Conservation (phyloP, 2,797 vertebrate genomes). For the Oceanodroma leucorhoa region DNA sequence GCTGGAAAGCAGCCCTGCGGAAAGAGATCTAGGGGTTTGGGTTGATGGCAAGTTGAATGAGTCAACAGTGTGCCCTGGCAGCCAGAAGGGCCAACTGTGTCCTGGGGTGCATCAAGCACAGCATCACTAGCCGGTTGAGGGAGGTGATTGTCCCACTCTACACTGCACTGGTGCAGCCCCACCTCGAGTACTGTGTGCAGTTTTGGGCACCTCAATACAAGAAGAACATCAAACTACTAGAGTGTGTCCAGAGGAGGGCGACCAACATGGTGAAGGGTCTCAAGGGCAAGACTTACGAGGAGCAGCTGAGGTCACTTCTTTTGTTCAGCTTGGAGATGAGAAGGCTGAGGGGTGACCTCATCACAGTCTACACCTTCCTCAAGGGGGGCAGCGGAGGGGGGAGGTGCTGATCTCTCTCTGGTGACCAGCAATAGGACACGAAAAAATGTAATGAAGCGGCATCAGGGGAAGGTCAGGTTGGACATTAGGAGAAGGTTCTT, state of each 20-base stretch:
- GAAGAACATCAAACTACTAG: no score
- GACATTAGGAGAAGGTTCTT: neutral
- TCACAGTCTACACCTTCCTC: neutral
- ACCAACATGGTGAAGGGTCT: neutral
- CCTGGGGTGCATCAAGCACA: neutral
- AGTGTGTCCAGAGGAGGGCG: neutral
- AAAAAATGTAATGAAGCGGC: neutral
- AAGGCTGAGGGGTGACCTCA: neutral
- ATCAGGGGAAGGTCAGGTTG: neutral
- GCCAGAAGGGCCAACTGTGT: neutral
- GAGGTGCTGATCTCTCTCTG: neutral
- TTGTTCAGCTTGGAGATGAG: neutral
- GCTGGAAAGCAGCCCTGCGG: neutral
- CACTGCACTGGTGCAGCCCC: neutral
- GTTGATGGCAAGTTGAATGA: neutral
- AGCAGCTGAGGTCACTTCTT: neutral
- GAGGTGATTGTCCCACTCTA: neutral
- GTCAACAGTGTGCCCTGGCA: neutral
- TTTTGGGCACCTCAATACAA: neutral
- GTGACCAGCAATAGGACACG: fast-evolving
- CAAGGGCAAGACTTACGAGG: neutral
- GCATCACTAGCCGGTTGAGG: neutral
- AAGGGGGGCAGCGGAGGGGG: neutral
- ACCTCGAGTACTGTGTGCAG: neutral
- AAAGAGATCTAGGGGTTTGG: neutral